phyloP scores from a whole-genome alignment of 2,113 vertebrate species.

The Rutilus rutilus region DNA sequence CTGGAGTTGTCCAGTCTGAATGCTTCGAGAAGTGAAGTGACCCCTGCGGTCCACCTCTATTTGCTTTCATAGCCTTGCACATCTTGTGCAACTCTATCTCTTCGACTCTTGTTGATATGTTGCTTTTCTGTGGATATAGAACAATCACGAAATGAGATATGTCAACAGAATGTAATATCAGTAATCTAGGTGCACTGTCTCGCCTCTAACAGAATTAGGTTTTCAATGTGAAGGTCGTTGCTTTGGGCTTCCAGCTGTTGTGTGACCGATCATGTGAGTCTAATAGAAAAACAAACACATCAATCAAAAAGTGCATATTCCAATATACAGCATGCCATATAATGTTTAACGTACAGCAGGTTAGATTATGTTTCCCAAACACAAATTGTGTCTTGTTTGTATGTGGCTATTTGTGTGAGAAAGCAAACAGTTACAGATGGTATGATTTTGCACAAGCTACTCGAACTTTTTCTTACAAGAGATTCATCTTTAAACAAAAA shows the following conservation, averaged over 20 bases:
- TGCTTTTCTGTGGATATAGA: not conserved
- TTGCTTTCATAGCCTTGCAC: slow-evolving; percentile 44
- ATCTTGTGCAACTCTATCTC: slow-evolving; percentile 47
- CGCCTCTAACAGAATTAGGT: slow-evolving; percentile 12
- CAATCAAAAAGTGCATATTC: not conserved
- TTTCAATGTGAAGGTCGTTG: not conserved
- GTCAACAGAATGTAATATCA: not conserved
- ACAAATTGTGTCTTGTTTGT: not conserved
- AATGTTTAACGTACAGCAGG: not conserved
- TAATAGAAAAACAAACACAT: not conserved
- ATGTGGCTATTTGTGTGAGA: not conserved
- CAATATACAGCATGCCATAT: not conserved
- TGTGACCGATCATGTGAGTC: slow-evolving; percentile 1
- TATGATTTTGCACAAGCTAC: slow-evolving; percentile 15
- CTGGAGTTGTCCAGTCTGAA: slow-evolving; percentile 8
- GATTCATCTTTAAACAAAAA: not conserved
- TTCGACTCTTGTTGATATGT: slow-evolving; percentile 14
- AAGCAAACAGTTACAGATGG: not conserved
- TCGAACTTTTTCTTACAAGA: slow-evolving; percentile 3
- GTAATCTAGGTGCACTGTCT: not conserved
- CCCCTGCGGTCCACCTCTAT: slow-evolving; percentile 6
- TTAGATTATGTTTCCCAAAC: not conserved
- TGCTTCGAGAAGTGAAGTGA: slow-evolving; percentile 5
- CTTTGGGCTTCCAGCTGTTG: slow-evolving; percentile 5
- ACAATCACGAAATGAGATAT: not conserved